Evolutionary conservation across 2,797 vertebrate species (phyloP).

Genomic region (Atherinosoma microstoma): DNA sequence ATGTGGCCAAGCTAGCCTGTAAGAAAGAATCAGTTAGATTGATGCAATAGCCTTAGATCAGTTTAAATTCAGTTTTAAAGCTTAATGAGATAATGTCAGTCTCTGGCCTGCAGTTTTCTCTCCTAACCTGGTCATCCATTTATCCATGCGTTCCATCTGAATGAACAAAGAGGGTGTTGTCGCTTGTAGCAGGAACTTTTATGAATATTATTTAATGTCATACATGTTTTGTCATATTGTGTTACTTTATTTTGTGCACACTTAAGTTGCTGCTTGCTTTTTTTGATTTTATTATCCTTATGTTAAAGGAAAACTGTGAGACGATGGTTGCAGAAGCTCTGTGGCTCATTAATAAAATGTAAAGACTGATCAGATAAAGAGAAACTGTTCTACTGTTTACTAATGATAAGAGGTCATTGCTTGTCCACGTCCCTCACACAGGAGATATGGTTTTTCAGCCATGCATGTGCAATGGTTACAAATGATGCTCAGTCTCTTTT

Average conservation of each 20-base stretch:
- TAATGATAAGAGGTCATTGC: background rate
- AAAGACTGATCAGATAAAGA: background rate
- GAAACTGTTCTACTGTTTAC: background rate
- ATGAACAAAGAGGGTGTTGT: too few relatives aligned
- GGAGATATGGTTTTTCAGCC: background rate
- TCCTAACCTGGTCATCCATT: background rate
- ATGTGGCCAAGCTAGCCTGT: too few relatives aligned
- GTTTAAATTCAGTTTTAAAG: background rate
- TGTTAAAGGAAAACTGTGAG: background rate
- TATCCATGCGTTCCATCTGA: background rate
- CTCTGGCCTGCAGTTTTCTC: background rate
- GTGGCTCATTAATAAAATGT: background rate
- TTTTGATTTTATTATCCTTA: background rate
- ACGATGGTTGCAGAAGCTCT: background rate
- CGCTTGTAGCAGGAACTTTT: too few relatives aligned
- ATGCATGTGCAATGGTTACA: background rate
- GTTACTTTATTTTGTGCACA: background rate
- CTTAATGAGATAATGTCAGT: background rate
- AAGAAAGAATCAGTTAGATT: background rate
- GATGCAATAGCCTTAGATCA: background rate
- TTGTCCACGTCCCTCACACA: background rate
- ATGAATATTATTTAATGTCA: too few relatives aligned
- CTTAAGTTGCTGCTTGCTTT: background rate
- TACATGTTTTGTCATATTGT: too few relatives aligned
- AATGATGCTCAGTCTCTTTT: background rate